Evolutionary conservation across 2,113 vertebrate genomes (phyloP), one percentile per base, ranked within the genome.

Genomic region (Cynopterus brachyotis): DNA sequence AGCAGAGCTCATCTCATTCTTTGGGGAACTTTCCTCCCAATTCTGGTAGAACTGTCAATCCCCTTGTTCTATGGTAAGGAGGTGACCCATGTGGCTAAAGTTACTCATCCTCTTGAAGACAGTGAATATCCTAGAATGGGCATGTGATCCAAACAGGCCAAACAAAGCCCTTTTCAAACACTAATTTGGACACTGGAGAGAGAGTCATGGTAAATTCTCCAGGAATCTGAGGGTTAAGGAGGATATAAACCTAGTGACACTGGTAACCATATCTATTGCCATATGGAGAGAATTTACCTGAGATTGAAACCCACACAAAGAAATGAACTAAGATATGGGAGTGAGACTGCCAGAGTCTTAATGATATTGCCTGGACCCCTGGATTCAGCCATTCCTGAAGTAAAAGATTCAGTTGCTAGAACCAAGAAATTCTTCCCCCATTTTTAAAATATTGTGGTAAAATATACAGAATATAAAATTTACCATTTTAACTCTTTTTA

Each of bases 1-100:
- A 87, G 83, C 45, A 79, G 79, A 93, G 93, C 73, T 69, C 72
- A 72, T 79, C 22, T 42, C 59, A 62, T 94, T 88, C 69, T 89
- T 84, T 89, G 66, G 59, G 53, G 37, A 95, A 76, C 47, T 22
- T 73, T 22, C 70, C n/a, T 90, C 37, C 62, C 28, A 35, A 73
- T 67, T 88, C 26, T 17, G 84, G 26, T 72, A 75, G 26, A 83
- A 86, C 37, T 45, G 6, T 67, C 73, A 73, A 26, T 66, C 53
- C 35, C 11, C 1, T 66, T 79, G 30, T 40, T 87, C 40, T 80
- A 11, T n/a, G 72, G 64, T 80, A 30, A 89, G 15, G 22, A 93
- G 73, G 50, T 69, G 81, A 83, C 32, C 66, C 79, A 72, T 37
- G 20, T 40, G 53, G 84, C 50, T 79, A 76, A 40, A 91, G 24